Conservation (phyloP, 2,888 invertebrate species). For the Cistogaster globosa region DNA sequence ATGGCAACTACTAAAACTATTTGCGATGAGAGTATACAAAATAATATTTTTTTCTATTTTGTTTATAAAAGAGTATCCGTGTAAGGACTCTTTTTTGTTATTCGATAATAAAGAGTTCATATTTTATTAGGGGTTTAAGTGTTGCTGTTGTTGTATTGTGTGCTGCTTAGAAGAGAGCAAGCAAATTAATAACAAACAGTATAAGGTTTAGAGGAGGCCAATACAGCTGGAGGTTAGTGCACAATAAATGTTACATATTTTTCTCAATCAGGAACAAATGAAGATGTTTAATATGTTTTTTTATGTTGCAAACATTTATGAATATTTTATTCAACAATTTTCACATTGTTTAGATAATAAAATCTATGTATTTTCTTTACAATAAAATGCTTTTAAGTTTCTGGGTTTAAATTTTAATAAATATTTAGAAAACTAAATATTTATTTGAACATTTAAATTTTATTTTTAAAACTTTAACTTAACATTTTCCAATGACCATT, state of each 20-base stretch:
- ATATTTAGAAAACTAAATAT: not conserved
- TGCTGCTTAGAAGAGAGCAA: conserved; percentile 33
- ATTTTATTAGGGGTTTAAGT: conserved; percentile 15
- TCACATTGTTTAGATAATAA: not conserved
- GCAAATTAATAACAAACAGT: conserved; percentile 19
- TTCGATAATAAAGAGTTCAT: conserved; percentile 42
- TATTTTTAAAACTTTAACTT: not conserved
- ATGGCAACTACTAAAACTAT: not conserved
- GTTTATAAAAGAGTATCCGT: conserved; percentile 50
- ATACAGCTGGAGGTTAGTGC: conserved; percentile 33
- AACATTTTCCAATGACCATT: conserved; percentile 11
- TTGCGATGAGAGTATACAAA: conserved; percentile 13
- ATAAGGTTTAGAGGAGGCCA: conserved; percentile 44
- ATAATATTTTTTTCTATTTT: conserved; percentile 16
- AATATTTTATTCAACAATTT: conserved; percentile 42
- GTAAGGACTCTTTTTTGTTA: conserved; percentile 50
- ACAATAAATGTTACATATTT: conserved; percentile 51
- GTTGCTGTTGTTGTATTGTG: not conserved
- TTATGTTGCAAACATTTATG: conserved; percentile 14
- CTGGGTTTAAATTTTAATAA: not conserved
- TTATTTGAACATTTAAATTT: not conserved
- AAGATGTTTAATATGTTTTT: conserved; percentile 42
- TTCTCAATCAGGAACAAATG: conserved; percentile 55
- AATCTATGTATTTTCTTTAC: too few relatives aligned
- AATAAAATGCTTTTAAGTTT: too few relatives aligned